Base-by-base conservation (phyloP, 1,140 invertebrate genomes). In the Cherax destructor region DNA sequence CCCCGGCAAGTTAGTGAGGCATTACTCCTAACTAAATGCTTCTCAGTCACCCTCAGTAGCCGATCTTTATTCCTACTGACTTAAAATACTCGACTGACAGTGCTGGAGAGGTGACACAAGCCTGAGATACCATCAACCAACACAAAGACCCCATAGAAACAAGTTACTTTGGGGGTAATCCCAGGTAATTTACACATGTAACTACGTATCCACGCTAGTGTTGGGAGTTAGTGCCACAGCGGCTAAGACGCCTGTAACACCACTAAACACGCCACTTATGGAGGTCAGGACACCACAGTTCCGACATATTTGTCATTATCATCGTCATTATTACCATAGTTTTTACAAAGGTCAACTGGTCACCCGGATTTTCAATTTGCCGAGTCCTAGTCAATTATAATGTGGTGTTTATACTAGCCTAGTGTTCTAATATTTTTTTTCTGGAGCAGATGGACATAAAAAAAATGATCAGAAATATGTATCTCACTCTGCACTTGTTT, bases 401-500 rank as follows among this genome's bases (percentile, higher is more conserved):
- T 4, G 69, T 74, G n/a, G n/a, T 74, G 69, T 24, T 74, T 74
- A 11, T 74, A 6, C 4, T 74, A 74, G 69, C 24, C n/a, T 74
- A 74, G 69, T 10, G 52, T 56, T 56, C 9, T 56, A 13, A 74
- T 30, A 11, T 18, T 18, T 5, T 18, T 13, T 13, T 5, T 18
- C 21, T 69, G 65, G 65, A 30, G n/a, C n/a, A 24, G 69, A 30
- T 74, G 6, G 21, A 5, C 7, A 74, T 5, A 65, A 13, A 65
- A 13, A 65, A 11, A 74, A 10, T 30, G 69, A 9, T 74, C 3
- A 1, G 24, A 30, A 24, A 10, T 11, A 10, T 74, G 7, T 30
- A 74, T 74, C 69, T 74, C 69, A 74, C 69, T 74, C n/a, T 74
- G 24, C 69, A 74, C 30, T 74, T 74, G 69, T 74, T 74, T 74